Evolutionary conservation across 2,113 vertebrate genomes (phyloP).

Genomic region (Marcusenius ussheri): DNA sequence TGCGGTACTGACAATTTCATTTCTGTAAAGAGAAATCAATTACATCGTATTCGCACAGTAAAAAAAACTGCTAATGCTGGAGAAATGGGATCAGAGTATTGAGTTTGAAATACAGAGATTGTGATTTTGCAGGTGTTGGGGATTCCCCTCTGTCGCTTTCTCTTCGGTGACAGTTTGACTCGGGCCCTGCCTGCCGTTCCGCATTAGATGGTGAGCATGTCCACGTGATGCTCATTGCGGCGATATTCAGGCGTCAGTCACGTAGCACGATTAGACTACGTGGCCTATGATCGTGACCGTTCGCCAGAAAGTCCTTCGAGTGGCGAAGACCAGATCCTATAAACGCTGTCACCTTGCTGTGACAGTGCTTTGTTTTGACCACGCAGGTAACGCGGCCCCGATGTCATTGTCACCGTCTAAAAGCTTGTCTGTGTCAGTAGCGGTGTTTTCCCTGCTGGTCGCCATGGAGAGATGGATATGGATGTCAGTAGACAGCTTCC

Average conservation of each 20-base stretch:
- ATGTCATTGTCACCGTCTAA: constrained; percentile 31
- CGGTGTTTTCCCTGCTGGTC: constrained; percentile 48
- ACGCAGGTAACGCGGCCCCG: neutral
- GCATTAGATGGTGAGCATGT: neutral
- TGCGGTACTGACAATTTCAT: neutral
- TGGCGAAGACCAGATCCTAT: neutral
- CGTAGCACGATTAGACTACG: neutral
- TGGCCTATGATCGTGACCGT: neutral
- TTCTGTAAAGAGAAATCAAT: neutral
- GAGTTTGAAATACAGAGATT: neutral
- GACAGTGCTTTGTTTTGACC: neutral
- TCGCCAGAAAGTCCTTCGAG: neutral
- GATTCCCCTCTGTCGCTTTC: neutral
- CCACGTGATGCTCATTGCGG: neutral
- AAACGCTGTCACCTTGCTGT: neutral
- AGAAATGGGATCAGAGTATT: neutral
- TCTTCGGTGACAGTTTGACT: neutral
- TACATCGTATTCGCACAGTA: neutral
- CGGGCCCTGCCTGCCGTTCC: neutral
- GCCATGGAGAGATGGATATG: constrained; percentile 57
- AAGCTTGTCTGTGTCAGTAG: constrained; percentile 51
- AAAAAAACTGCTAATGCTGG: neutral
- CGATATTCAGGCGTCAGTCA: neutral
- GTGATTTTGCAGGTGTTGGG: neutral
- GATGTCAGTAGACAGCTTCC: constrained; percentile 60